These are phyloP conservation scores for Caenorhabditis wallacei DNA, from an alignment of 2,888 invertebrate species.

Conservation along the genomic window DNA sequence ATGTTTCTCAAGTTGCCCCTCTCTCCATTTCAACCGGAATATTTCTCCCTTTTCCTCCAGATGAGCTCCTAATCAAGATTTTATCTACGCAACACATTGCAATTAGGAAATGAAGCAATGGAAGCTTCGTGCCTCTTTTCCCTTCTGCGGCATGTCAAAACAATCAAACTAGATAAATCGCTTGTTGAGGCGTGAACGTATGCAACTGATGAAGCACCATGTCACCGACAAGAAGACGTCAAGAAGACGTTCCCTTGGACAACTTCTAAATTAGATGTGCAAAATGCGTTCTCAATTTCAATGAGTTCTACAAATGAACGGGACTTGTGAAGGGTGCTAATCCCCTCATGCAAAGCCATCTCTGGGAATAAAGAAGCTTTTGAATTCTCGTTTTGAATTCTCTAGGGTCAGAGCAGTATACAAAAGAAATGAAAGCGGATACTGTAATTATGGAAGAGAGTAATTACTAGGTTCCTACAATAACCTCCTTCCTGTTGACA, in stretches of 20 bases:
- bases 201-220: conserved; percentile 60
- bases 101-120: conserved; percentile 64
- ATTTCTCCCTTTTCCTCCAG: conserved; percentile 15
- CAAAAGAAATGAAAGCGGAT: conserved; percentile 56
- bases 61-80: conserved; percentile 62
- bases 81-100: conserved; percentile 64
- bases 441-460: conserved; percentile 45
- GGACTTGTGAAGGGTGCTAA: conserved; percentile 60
- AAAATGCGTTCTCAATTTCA: conserved; percentile 63
- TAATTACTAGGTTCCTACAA: conserved; percentile 52
- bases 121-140: conserved; percentile 6
- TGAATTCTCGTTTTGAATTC: conserved; percentile 34
- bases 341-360: conserved; percentile 45
- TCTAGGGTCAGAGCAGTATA: conserved; percentile 18
- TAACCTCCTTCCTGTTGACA: conserved; percentile 61
- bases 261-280: conserved; percentile 55
- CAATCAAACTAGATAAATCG: conserved; percentile 65
- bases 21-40: conserved; percentile 10
- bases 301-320: conserved; percentile 57
- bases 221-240: conserved; percentile 1
- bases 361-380: conserved; percentile 32
- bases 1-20: conserved; percentile 17
- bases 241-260: conserved; percentile 26
- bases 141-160: conserved; percentile 64
- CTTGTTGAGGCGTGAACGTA: conserved; percentile 65